Base-by-base conservation (phyloP, 2,888 invertebrate genomes). In the Leptinotarsa peninsularis region DNA sequence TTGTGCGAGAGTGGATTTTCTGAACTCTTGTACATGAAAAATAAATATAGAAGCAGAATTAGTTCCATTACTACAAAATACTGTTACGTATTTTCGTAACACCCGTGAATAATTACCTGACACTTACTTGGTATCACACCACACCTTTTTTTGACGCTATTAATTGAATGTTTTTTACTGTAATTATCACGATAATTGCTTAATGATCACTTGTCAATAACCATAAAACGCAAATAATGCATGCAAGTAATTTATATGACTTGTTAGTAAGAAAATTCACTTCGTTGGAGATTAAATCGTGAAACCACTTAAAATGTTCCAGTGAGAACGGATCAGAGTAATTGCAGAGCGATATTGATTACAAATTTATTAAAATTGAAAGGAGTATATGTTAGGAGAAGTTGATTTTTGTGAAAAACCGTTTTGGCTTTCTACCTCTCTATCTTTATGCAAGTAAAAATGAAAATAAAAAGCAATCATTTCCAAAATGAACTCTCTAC, bases 91-190 rank as follows among this genome's bases (percentile, higher is more conserved):
- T 63, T 63, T 63, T 63, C 33, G 17, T n/a, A 63, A 63, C 63
- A 63, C 27, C n/a, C n/a, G 13, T 63, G 63, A 27, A 63, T 63
- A 63, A 63, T 63, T 63, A 33, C 27, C 27, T 33, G 15, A 17
- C 15, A 27, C 33, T 63, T 33, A 33, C 27, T 33, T 1, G 33
- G 63, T 63, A 63, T 63, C 63, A 63, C 63, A 33, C 63, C 63
- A 63, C 63, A 63, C 63, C 63, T 63, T 63, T 63, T 63, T 63
- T 63, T 63, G 63, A 63, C 63, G 63, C 63, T 63, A 33, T 43
- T 63, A 63, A 63, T 63, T 63, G 63, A 63, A 63, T 33, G 63
- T 63, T 63, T 58, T 33, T 33, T 63, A 27, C 33, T 17, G 63
- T 63, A 63, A 63, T 63, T 63, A 63, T 33, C 33, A 63, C 17